phyloP scores from a whole-genome alignment of 2,113 vertebrate species.

The Corydoras maculifer region DNA sequence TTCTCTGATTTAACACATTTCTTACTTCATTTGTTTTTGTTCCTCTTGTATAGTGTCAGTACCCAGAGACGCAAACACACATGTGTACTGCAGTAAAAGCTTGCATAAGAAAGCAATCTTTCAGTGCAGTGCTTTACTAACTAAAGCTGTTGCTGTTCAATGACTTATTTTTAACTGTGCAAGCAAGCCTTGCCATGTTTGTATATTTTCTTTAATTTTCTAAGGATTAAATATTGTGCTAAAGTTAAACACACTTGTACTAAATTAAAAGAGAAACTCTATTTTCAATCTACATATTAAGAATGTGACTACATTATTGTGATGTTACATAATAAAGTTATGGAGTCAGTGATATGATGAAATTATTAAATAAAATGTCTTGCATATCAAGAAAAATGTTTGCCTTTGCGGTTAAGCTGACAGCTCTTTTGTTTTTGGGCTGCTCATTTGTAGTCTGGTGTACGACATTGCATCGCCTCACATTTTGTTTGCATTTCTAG shows the following conservation, averaged over 20 bases:
- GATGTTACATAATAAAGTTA: too few species aligned
- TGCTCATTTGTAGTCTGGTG: too few species aligned
- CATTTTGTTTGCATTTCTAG: too few species aligned
- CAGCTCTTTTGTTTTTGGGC: too few species aligned
- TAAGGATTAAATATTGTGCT: slow-evolving; percentile 7
- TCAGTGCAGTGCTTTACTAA: slow-evolving; percentile 38
- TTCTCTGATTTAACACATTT: background rate
- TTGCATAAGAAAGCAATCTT: slow-evolving; percentile 33
- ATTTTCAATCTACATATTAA: background rate
- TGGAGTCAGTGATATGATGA: too few species aligned
- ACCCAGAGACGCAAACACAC: slow-evolving; percentile 12
- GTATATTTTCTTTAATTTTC: slow-evolving; percentile 13
- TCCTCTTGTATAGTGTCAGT: background rate
- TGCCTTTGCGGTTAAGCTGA: too few species aligned
- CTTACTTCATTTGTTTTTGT: background rate
- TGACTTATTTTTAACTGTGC: slow-evolving; percentile 34
- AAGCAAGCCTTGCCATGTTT: slow-evolving; percentile 21
- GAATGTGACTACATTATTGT: too few species aligned
- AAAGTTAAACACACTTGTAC: background rate
- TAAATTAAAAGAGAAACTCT: background rate
- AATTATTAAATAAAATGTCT: too few species aligned
- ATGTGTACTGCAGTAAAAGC: slow-evolving; percentile 27
- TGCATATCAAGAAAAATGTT: too few species aligned
- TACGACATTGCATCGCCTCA: too few species aligned
- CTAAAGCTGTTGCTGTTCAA: slow-evolving; percentile 31